A percentile compares a stretch with the other conserved stretches of the same genome.
phyloP scores from a whole-genome alignment of 2,888 invertebrate species.

The Myopa tessellatipennis region DNA sequence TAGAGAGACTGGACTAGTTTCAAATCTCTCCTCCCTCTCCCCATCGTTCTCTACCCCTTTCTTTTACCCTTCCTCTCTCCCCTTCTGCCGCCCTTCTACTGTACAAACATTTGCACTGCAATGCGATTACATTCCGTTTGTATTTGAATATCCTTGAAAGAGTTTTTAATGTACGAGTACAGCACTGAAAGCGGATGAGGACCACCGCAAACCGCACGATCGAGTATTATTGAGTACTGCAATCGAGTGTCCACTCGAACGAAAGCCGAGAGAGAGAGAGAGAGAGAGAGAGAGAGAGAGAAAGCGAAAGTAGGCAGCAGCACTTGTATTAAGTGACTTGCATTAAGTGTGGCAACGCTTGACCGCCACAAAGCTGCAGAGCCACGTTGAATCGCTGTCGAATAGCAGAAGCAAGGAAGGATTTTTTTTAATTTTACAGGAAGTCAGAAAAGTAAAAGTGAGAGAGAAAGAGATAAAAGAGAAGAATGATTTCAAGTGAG shows the following conservation, averaged over 20 bases:
- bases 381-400: not conserved
- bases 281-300: not conserved
- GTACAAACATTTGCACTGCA: not conserved
- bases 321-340: no score
- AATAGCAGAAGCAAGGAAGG: not conserved
- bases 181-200: not conserved
- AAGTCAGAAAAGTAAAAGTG: no score
- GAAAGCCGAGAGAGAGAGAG: not conserved
- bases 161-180: not conserved
- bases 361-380: not conserved
- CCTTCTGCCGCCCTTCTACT: no score
- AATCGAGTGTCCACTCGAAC: not conserved
- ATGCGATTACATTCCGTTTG: not conserved
- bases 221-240: constrained; percentile 1
- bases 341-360: constrained; percentile 5
- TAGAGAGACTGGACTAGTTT: no score
- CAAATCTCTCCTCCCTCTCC: no score
- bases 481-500: not conserved
- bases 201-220: not conserved
- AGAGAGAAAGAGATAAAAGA: not conserved
- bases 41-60: no score
- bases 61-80: no score
- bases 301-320: no score
- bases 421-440: no score
- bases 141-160: not conserved